Evolutionary conservation across 2,888 invertebrate species (phyloP), one percentile per base, ranked within the genome.

Genomic region (Aphodius sticticus): DNA sequence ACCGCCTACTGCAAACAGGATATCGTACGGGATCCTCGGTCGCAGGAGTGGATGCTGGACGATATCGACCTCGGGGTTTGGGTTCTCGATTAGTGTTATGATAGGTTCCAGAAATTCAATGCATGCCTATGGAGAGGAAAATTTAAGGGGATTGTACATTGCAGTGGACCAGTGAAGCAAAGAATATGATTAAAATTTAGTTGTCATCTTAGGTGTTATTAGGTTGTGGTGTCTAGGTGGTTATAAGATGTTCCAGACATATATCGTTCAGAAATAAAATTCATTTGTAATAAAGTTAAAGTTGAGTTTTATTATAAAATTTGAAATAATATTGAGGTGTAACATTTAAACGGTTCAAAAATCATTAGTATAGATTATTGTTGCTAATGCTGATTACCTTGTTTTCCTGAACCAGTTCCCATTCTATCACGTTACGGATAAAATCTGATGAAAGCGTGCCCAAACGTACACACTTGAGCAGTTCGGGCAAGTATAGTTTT

Each of bases 1-100:
- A 0, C 96, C 96, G 4, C 96, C 96, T 16, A 96, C 93, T 14
- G 96, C 95, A 87, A 96, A 96, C 12, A 96, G 90, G 84, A 95
- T 92, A 85, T 95, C 95, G 87, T 95, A 93, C 75, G 92, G 96
- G 88, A 95, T 92, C 81, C 96, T 90, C 0, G 96, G 96, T 81
- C 93, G 89, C 7, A 93, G 91, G 69, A 94, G 85, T 0, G 93
- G 92, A 86, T 94, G 82, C 15, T 81, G 77, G 12, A 80, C 78
- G 6, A 81, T 69, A 16, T 84, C 84, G 0, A 82, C 70, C 70
- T 82, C 82, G 9, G 78, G 76, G 16, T 79, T 77, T 6, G 82
- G 78, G 15, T 78, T 81, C 15, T 85, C 84, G 37, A 84, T 82
- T 35, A 83, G 69, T 70, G 80, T 77, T 14, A 85, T 79, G 26